Evolutionary conservation across 1,140 invertebrate genomes (phyloP).

Genomic region (Zeugodacus cucurbitae): DNA sequence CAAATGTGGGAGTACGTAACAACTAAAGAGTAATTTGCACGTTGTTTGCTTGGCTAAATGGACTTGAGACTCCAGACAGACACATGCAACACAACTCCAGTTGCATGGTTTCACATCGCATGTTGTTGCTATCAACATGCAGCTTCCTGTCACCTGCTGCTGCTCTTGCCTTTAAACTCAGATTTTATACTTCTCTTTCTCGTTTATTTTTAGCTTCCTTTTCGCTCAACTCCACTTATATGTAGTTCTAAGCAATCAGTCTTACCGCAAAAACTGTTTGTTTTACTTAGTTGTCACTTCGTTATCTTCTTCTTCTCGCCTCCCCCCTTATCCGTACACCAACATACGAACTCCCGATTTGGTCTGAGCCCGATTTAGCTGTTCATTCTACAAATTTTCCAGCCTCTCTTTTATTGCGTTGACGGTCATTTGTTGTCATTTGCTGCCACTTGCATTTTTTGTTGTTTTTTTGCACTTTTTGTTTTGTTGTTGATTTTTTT

Average conservation of each 20-base stretch:
- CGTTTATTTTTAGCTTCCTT: not conserved
- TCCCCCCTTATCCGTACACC: not conserved
- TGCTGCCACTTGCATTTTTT: conserved; percentile 12
- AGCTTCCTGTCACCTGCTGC: not conserved
- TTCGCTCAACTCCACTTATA: not conserved
- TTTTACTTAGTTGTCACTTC: not conserved
- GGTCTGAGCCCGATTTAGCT: not conserved
- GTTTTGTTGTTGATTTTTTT: not conserved
- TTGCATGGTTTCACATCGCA: not conserved
- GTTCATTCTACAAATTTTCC: not conserved
- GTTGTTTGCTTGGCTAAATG: conserved; percentile 11
- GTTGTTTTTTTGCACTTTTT: not conserved
- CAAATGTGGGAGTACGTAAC: not conserved
- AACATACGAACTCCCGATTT: not conserved
- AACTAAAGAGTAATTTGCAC: conserved; percentile 1
- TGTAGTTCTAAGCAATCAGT: not conserved
- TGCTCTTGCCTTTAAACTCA: not conserved
- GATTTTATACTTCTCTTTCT: not conserved
- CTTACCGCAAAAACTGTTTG: not conserved
- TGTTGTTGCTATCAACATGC: not conserved
- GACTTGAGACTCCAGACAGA: not conserved
- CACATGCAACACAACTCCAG: not conserved
- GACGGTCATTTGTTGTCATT: not conserved
- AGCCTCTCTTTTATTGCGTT: not conserved
- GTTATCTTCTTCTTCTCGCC: no score